Evolutionary conservation across 2,888 invertebrate genomes (phyloP), one percentile per base, ranked within the genome.

Genomic region (Drosophila testacea): DNA sequence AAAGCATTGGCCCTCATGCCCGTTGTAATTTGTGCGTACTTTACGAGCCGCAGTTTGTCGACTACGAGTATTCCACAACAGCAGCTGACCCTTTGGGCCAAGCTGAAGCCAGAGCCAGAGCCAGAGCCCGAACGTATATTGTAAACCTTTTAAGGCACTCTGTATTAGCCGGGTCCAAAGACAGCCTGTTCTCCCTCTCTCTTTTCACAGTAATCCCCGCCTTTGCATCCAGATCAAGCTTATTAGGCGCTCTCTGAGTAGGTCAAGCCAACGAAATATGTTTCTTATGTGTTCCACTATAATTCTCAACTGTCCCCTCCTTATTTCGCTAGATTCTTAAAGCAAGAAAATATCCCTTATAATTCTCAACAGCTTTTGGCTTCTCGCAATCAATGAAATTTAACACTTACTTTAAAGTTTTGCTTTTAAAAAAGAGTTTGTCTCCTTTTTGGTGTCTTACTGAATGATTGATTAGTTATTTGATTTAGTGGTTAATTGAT

Each of bases 141-240:
- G 54, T 61, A 78, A 78, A 69, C 75, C 78, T 73, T 72, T 76
- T 78, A 77, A 73, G 63, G 54, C 63, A 64, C 60, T 55, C 48
- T 54, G 57, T 57, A 73, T 73, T 62, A 68, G 73, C 50, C 22
- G 16, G 7, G 7, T 9, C 47, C 13, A 28, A 38, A 38, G 16
- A 16, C 38, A 38, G 9, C 2, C 41, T 6, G 13, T 39, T 16
- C 6, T 22, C 16, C 7, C 27, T 9, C 27, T 16, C 4, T 51
- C n/a, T 32, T 22, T 22, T 22, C 22, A 22, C 22, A 22, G 32
- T 32, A 60, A 76, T 52, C 64, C 50, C 52, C 36, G 39, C 52
- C 50, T 50, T 67, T 54, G 41, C 55, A 34, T 30, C 54, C 56
- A 57, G 57, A 47, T 73, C 32, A 46, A 42, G 60, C 73, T 72